A percentile compares a stretch with the other conserved stretches of the same genome.
Conservation (phyloP, 2,113 vertebrate genomes). For the Opisthocomus hoazin region DNA sequence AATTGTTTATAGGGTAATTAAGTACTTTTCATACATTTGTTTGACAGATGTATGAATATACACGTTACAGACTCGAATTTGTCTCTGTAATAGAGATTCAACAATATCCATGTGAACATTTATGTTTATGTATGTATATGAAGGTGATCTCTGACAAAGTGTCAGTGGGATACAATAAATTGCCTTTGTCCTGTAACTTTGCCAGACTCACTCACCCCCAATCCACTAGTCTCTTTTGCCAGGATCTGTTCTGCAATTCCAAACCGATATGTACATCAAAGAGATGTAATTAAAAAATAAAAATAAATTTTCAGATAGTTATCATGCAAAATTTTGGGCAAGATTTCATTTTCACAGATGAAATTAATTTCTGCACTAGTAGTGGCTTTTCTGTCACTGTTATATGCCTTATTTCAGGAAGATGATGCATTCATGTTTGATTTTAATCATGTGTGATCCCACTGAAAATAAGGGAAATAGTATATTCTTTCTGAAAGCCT, state of each 20-base stretch:
- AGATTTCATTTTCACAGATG: background rate
- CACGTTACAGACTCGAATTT: background rate
- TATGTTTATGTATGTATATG: background rate
- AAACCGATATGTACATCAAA: background rate
- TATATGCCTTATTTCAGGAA: background rate
- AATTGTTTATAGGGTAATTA: background rate
- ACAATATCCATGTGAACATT: background rate
- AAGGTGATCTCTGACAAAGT: background rate
- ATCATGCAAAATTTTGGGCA: background rate
- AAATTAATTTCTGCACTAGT: background rate
- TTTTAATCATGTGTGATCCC: background rate
- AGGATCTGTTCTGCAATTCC: background rate
- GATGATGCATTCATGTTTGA: background rate
- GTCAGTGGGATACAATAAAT: background rate
- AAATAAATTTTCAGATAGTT: background rate
- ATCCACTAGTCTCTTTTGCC: background rate
- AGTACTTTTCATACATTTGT: background rate
- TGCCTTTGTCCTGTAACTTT: background rate
- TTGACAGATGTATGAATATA: background rate
- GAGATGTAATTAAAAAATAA: background rate
- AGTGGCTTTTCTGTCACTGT: background rate
- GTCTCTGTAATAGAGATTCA: background rate
- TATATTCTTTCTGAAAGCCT: background rate
- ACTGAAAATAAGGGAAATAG: background rate
- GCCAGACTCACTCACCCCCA: fast-evolving